A percentile compares a stretch with the other conserved stretches of the same genome.
phyloP scores from a whole-genome alignment of 2,888 invertebrate genomes.

The Leptarthrus brevirostris region DNA sequence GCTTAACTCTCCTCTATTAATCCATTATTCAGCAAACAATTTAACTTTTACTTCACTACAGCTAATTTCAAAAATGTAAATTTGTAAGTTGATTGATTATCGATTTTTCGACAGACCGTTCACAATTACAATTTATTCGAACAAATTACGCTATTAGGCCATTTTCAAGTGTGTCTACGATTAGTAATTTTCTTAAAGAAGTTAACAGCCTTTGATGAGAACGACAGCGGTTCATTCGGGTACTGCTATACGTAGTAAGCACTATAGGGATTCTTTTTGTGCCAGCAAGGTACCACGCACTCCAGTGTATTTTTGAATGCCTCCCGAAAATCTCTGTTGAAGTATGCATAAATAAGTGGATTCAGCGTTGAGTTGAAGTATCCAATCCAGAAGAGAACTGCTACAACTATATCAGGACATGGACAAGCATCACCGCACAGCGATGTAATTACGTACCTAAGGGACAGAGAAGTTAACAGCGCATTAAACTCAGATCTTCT shows the following conservation, averaged over 20 bases:
- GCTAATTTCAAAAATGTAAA: constrained; percentile 32
- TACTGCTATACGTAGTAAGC: constrained; percentile 66
- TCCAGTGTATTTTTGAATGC: constrained; percentile 93
- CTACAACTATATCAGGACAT: constrained; percentile 87
- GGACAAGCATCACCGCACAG: constrained; percentile 86
- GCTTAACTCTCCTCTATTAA: neutral
- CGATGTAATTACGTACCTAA: constrained; percentile 86
- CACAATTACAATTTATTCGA: constrained; percentile 12
- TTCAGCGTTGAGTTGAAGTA: constrained; percentile 97
- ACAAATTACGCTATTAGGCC: constrained; percentile 33
- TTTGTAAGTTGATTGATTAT: constrained; percentile 34
- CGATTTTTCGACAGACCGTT: constrained; percentile 22
- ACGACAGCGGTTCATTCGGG: constrained; percentile 31
- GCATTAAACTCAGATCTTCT: constrained; percentile 4
- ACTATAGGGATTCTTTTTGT: constrained; percentile 66
- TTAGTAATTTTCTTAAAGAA: constrained; percentile 45
- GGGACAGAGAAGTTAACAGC: constrained; percentile 31
- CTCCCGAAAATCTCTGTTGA: constrained; percentile 95
- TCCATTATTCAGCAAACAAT: constrained; percentile 31
- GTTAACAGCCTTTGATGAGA: constrained; percentile 44
- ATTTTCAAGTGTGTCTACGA: constrained; percentile 26
- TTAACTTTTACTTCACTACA: constrained; percentile 6
- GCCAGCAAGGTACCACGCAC: constrained; percentile 84
- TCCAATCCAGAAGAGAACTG: constrained; percentile 96
- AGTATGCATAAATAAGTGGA: constrained; percentile 95